phyloP scores from a whole-genome alignment of 2,888 invertebrate genomes.

The Caenorhabditis sp. region DNA sequence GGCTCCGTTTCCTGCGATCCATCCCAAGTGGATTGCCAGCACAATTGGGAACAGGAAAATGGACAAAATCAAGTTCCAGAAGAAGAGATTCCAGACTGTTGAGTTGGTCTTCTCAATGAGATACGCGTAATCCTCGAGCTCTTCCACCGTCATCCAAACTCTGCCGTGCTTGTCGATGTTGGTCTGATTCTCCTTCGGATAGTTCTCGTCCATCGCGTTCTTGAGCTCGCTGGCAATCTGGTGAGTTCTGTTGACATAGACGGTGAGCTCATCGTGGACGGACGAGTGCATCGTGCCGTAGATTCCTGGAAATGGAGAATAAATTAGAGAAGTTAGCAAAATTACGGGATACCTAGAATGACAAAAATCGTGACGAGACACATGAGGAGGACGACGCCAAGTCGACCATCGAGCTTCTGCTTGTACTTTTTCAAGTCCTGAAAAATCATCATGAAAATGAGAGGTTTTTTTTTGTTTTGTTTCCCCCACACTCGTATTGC shows the following conservation, averaged over 20 bases:
- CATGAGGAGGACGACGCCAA: slow-evolving; percentile 74
- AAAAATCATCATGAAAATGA: too few species aligned
- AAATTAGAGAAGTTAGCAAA: not conserved
- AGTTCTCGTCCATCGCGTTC: slow-evolving; percentile 73
- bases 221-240: slow-evolving; percentile 76
- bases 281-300: slow-evolving; percentile 77
- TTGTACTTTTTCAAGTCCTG: slow-evolving; percentile 80
- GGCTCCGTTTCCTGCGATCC: slow-evolving; percentile 73
- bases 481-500: too few species aligned
- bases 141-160: slow-evolving; percentile 74
- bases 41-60: slow-evolving; percentile 70
- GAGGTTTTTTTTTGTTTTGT: too few species aligned
- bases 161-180: slow-evolving; percentile 65
- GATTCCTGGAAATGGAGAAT: slow-evolving; percentile 58
- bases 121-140: slow-evolving; percentile 72
- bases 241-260: slow-evolving; percentile 77
- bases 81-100: slow-evolving; percentile 74
- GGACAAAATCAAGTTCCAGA: slow-evolving; percentile 73
- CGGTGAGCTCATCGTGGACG: slow-evolving; percentile 74
- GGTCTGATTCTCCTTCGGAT: slow-evolving; percentile 70
- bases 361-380: slow-evolving; percentile 77
- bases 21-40: slow-evolving; percentile 67
- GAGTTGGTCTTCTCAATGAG: slow-evolving; percentile 71
- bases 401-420: slow-evolving; percentile 77
- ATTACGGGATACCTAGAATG: slow-evolving; percentile 66